A percentile compares a stretch with the other conserved stretches of the same genome.
Conservation (phyloP, 2,888 invertebrate species). For the Athrips mouffetella region DNA sequence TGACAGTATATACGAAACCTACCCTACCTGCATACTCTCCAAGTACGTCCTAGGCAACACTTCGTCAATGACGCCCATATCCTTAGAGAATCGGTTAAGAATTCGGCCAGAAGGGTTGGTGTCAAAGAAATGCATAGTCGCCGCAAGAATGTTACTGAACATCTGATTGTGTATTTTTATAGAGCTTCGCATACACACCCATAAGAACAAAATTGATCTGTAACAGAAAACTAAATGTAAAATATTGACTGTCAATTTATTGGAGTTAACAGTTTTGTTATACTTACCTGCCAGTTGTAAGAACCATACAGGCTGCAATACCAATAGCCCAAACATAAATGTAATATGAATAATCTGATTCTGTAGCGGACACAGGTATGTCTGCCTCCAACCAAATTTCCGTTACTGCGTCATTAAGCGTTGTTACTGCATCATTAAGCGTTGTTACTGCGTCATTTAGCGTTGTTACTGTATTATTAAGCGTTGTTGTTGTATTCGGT, state of each 20-base stretch:
- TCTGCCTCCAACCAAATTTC: slow-evolving; percentile 49
- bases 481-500: slow-evolving; percentile 20
- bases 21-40: slow-evolving; percentile 82
- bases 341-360: slow-evolving; percentile 50
- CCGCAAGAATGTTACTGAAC: slow-evolving; percentile 85
- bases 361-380: slow-evolving; percentile 32
- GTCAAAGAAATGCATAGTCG: slow-evolving; percentile 90
- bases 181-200: slow-evolving; percentile 86
- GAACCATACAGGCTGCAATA: slow-evolving; percentile 77
- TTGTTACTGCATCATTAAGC: not conserved
- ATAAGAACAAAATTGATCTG: slow-evolving; percentile 84
- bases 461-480: no score
- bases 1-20: no score
- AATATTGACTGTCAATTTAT: no score
- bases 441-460: not conserved
- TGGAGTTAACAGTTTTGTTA: not conserved
- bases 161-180: slow-evolving; percentile 86
- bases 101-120: slow-evolving; percentile 90
- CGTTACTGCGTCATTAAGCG: slow-evolving; percentile 44
- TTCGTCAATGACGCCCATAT: slow-evolving; percentile 88
- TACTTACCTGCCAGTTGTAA: slow-evolving; percentile 75
- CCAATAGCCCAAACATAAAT: slow-evolving; percentile 80
- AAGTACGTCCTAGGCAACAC: slow-evolving; percentile 81
- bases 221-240: slow-evolving; percentile 26
- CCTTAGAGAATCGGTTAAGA: slow-evolving; percentile 91